These are phyloP conservation scores for Malthinus flaveolus DNA, from an alignment of 2,888 invertebrate genomes.

Conservation along the genomic window DNA sequence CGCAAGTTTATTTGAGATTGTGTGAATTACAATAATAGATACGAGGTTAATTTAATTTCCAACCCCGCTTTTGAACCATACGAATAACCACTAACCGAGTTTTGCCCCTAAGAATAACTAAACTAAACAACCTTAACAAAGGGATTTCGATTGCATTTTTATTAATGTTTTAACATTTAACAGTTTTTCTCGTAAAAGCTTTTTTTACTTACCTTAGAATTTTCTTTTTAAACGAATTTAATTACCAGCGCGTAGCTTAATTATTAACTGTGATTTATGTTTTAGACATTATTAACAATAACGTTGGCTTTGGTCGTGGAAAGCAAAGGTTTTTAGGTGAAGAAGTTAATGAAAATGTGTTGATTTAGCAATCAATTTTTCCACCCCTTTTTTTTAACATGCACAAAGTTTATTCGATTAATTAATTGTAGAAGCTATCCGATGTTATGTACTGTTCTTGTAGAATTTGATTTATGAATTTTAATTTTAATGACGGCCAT, in stretches of 20 bases:
- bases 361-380: no score
- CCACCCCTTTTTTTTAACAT: no score
- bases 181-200: conserved; percentile 33
- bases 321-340: no score
- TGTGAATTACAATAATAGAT: conserved; percentile 20
- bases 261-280: no score
- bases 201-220: conserved; percentile 24
- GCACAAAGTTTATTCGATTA: no score
- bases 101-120: conserved; percentile 39
- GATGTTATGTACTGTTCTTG: no score
- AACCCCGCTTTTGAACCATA: conserved; percentile 41
- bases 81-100: conserved; percentile 44
- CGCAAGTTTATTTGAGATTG: conserved; percentile 13
- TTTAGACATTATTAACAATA: no score
- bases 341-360: no score
- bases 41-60: conserved; percentile 28
- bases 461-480: no score
- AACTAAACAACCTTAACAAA: conserved; percentile 40
- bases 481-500: no score
- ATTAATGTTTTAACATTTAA: conserved; percentile 36
- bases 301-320: no score
- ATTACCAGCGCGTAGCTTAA: neutral
- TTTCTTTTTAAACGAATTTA: conserved; percentile 9
- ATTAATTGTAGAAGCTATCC: no score
- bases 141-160: conserved; percentile 43